These are phyloP conservation scores for Microcebus jonahi DNA, from an alignment of 2,113 vertebrate genomes.

Conservation along the genomic window DNA sequence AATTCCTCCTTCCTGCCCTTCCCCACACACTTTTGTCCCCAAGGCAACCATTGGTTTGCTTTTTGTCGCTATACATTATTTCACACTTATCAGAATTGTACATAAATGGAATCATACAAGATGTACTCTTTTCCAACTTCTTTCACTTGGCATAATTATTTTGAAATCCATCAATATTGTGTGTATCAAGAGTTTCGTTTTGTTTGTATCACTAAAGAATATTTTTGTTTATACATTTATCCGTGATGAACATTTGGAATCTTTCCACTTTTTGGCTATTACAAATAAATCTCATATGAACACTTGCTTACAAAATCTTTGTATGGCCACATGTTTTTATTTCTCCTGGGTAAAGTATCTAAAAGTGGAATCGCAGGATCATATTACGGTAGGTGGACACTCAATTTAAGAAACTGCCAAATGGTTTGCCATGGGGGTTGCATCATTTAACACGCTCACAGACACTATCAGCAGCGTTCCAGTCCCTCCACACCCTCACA, in stretches of 20 bases:
- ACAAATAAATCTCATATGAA: not conserved
- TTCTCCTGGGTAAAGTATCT: not conserved
- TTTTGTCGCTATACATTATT: slow-evolving; percentile 3
- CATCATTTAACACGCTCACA: slow-evolving; percentile 4
- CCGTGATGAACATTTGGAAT: not conserved
- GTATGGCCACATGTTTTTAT: not conserved
- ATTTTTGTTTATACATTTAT: slow-evolving; percentile 29
- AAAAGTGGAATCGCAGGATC: not conserved
- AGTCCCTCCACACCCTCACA: not conserved
- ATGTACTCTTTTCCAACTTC: not conserved
- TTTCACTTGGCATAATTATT: slow-evolving; percentile 15
- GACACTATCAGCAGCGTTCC: not conserved
- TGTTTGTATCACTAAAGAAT: slow-evolving; percentile 16
- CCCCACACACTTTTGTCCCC: not conserved
- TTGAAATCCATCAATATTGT: not conserved
- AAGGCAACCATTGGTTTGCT: not conserved
- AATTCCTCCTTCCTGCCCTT: not conserved
- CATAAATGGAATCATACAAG: not conserved
- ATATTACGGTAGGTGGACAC: not conserved
- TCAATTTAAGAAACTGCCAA: not conserved
- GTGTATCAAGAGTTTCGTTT: not conserved
- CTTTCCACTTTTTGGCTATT: not conserved
- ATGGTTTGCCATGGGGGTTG: not conserved
- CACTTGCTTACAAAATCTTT: slow-evolving; percentile 12
- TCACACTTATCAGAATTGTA: slow-evolving; percentile 21